A percentile compares a stretch with the other conserved stretches of the same genome.
phyloP scores from a whole-genome alignment of 2,797 vertebrate species.

The Acanthopagrus latus region DNA sequence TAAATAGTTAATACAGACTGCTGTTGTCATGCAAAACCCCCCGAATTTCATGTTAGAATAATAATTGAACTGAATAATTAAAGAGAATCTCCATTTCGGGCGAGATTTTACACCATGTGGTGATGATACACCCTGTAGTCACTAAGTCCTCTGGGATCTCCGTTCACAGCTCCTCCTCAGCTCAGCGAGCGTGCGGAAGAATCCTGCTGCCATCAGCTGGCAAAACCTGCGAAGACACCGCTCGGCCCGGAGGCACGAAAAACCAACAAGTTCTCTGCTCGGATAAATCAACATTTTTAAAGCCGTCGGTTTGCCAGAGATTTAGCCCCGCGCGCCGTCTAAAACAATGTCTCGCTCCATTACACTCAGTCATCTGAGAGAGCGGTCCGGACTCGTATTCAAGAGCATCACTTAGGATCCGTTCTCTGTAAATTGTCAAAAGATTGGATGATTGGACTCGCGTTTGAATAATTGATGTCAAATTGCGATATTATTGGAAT shows the following conservation, averaged over 20 bases:
- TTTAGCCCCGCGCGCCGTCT: slow-evolving; percentile 41
- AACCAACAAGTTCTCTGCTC: slow-evolving; percentile 13
- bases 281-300: slow-evolving; percentile 33
- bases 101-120: neutral
- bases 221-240: slow-evolving; percentile 49
- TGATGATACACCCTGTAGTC: neutral
- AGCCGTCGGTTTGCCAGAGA: slow-evolving; percentile 28
- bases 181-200: slow-evolving; percentile 31
- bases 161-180: neutral
- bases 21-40: neutral
- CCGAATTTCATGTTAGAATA: neutral
- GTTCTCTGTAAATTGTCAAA: slow-evolving; percentile 56
- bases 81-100: neutral
- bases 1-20: neutral
- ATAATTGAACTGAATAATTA: neutral
- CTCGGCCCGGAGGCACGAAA: slow-evolving; percentile 14
- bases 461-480: slow-evolving; percentile 66
- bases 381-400: slow-evolving; percentile 39
- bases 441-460: slow-evolving; percentile 61
- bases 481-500: slow-evolving; percentile 55
- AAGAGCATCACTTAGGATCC: slow-evolving; percentile 38
- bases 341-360: slow-evolving; percentile 43
- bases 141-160: neutral
- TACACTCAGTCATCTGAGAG: slow-evolving; percentile 20
- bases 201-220: slow-evolving; percentile 81